Base-by-base conservation (phyloP, 2,888 invertebrate genomes). In the Biston betularia region DNA sequence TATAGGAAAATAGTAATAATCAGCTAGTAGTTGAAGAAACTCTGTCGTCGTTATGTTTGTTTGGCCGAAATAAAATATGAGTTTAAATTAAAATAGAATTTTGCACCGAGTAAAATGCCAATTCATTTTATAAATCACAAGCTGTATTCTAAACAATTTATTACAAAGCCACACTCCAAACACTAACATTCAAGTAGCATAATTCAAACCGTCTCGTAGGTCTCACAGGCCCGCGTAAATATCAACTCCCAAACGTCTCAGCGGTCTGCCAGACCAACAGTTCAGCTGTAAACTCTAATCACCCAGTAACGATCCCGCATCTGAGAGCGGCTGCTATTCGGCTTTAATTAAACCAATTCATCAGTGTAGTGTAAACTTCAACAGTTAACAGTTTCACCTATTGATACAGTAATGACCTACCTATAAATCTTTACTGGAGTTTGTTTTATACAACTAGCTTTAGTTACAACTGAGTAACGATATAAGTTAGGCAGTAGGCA, bases 321-420 rank as follows among this genome's bases (percentile, higher is more conserved):
- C 59, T 45, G 45, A 67, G 15, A 33, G 59, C 38, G 63, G 65
- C 45, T 49, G 54, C 62, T 59, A 65, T 67, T 67, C 55, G 10
- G 45, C 52, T 72, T 68, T 72, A 72, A 72, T 72, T 69, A 70
- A 69, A 70, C 61, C 72, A 68, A 72, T 72, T 70, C 69, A 70
- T 72, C 68, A 69, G 65, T 59, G 49, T 67, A 58, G 46, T 50
- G 65, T 61, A 59, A 68, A 72, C 63, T 68, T 64, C 33, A 33
- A 38, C 64, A 52, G 66, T 62, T 65, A 66, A 68, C 58, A 62
- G 14, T 56, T 38, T 53, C 40, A 46, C 34, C 40, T 58, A 64
- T 48, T 54, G 42, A 48, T 58, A 38, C 24, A n/a, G n/a, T 15
- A 53, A 40, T 42, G 3, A 33, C 38, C 4, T n/a, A 14, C 48